These are phyloP conservation scores for Alfaro cultratus DNA, from an alignment of 2,797 vertebrate species.

Conservation along the genomic window DNA sequence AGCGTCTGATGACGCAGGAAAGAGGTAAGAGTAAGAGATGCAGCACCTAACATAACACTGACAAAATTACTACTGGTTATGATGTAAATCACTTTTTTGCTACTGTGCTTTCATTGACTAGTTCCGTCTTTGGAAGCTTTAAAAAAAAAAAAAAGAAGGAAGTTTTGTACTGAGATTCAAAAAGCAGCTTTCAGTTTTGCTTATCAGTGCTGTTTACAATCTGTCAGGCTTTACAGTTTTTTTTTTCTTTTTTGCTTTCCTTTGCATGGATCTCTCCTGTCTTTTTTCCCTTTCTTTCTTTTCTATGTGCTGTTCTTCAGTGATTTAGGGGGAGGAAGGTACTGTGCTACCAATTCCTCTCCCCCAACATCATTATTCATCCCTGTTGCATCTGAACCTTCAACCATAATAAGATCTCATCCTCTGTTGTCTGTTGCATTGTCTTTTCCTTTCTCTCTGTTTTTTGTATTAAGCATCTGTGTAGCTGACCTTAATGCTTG, in stretches of 20 bases:
- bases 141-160: neutral
- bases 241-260: conserved; percentile 72
- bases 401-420: conserved; percentile 50
- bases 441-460: conserved; percentile 25
- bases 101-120: neutral
- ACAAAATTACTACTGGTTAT: neutral
- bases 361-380: conserved; percentile 35
- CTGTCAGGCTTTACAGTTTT: conserved; percentile 51
- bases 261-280: conserved; percentile 79
- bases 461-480: conserved; percentile 46
- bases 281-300: conserved; percentile 77
- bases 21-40: conserved; percentile 89
- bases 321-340: conserved; percentile 89
- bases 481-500: conserved; percentile 22
- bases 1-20: conserved; percentile 92
- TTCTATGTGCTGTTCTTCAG: conserved; percentile 84
- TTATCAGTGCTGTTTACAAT: conserved; percentile 54
- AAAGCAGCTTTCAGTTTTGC: conserved; percentile 37
- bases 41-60: neutral
- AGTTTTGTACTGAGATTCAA: conserved; percentile 17
- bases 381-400: conserved; percentile 53
- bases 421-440: conserved; percentile 28
- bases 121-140: conserved; percentile 11
- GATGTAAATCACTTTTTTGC: neutral
- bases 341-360: conserved; percentile 79